Percentiles rank a stretch among this genome's conserved stretches.
These are phyloP conservation scores for Dolichallabes microphthalmus DNA, from an alignment of 2,113 vertebrate genomes.

Conservation along the genomic window DNA sequence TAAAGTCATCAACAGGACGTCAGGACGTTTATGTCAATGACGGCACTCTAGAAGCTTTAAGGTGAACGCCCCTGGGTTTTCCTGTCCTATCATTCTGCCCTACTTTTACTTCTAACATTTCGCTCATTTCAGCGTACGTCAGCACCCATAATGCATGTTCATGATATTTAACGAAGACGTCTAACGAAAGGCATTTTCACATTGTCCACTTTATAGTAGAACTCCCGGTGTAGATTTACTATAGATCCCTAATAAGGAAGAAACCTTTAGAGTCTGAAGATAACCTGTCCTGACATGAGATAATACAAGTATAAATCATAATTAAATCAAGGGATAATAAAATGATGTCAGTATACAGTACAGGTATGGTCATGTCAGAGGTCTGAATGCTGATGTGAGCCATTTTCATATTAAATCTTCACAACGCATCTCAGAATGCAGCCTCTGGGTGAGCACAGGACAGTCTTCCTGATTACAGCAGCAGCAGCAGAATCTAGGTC, in stretches of 20 bases:
- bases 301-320: background rate
- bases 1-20: too few relatives aligned
- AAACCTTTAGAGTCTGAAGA: too few relatives aligned
- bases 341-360: background rate
- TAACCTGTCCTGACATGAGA: background rate
- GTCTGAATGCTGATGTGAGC: background rate
- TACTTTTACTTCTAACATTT: background rate
- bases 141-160: background rate
- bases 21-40: background rate
- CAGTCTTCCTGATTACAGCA: background rate
- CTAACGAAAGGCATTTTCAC: background rate
- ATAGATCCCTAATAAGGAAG: too few relatives aligned
- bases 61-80: background rate
- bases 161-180: background rate
- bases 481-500: too few relatives aligned
- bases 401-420: background rate
- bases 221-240: background rate
- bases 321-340: background rate
- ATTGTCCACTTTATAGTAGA: background rate
- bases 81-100: background rate
- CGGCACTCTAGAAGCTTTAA: too few relatives aligned
- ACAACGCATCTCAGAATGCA: background rate
- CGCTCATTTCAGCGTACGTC: background rate
- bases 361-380: background rate
- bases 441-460: background rate